phyloP scores from a whole-genome alignment of 2,113 vertebrate genomes.

The Spilogale gracilis region DNA sequence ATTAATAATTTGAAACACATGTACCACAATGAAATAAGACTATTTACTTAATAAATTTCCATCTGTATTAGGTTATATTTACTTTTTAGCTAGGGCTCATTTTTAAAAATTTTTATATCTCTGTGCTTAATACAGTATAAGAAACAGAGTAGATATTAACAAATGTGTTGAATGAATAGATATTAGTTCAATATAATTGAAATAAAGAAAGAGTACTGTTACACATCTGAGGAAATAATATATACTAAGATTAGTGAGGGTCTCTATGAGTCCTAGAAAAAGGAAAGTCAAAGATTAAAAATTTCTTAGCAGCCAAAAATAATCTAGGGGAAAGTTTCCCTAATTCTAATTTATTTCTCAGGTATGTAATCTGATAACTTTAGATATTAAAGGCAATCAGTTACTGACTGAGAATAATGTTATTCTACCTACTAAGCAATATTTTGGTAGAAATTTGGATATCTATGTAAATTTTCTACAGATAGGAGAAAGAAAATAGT shows the following conservation, averaged over 20 bases:
- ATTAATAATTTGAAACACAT: neutral
- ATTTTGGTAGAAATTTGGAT: neutral
- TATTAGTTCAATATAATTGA: neutral
- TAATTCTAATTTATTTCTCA: slow-evolving; percentile 3
- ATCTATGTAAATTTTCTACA: neutral
- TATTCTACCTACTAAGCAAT: neutral
- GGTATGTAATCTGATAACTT: neutral
- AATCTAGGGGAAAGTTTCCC: neutral
- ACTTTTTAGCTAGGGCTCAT: neutral
- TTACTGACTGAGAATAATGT: neutral
- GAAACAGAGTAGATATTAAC: neutral
- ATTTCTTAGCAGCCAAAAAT: neutral
- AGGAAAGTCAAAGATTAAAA: neutral
- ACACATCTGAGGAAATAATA: neutral
- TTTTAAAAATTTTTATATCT: neutral
- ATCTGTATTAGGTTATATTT: neutral
- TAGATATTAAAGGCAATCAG: neutral
- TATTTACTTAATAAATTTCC: neutral
- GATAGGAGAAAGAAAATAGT: neutral
- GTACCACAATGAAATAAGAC: neutral
- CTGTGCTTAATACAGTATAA: neutral
- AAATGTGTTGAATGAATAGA: neutral
- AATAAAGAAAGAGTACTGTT: neutral
- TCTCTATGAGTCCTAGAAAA: neutral
- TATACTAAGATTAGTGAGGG: neutral